Base-by-base conservation (phyloP, 2,888 invertebrate genomes). In the Ophion ellenae region DNA sequence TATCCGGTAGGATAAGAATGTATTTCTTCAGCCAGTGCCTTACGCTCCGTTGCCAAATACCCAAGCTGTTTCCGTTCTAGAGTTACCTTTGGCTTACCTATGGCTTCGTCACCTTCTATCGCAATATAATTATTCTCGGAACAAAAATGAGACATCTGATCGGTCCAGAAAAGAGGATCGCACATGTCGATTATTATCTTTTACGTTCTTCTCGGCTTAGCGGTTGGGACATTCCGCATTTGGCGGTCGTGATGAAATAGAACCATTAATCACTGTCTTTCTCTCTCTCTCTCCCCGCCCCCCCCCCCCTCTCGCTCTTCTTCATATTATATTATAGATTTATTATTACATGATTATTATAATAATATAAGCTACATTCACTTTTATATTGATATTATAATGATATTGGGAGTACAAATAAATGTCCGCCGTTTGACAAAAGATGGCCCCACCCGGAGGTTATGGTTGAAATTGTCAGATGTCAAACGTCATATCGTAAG, bases 121-220 rank as follows among this genome's bases (percentile, higher is more conserved):
- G 53, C 61, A 67, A 24, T 71, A 71, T 78, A 73, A 78, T 78
- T 80, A 74, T 84, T 84, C 84, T 71, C 24, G 14, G 84, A 79
- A 84, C 76, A 66, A 81, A 84, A 84, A 84, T 81, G 76, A 80
- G 76, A 73, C 76, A 67, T 81, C 53, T 63, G 61, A 40, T 24
- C n/a, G 57, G 77, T 24, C 24, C 36, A 14, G 63, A 45, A 36
- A 59, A 61, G 53, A 70, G 81, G 40, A 66, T 63, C 70, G 24
- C 24, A 36, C 57, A 75, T 70, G 67, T 59, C 47, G 83, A 78
- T 83, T 80, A 80, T 70, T 36, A 71, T 32, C 61, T 53, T 59
- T 84, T 75, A 64, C 70, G 32, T 32, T 32, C 32, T 32, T 64
- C 74, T 28, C 40, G 57, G 61, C 36, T 77, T 67, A 67, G 67